A percentile compares a stretch with the other conserved stretches of the same genome.
These are phyloP conservation scores for Dusona sp. DNA, from an alignment of 2,888 invertebrate genomes.

Conservation along the genomic window DNA sequence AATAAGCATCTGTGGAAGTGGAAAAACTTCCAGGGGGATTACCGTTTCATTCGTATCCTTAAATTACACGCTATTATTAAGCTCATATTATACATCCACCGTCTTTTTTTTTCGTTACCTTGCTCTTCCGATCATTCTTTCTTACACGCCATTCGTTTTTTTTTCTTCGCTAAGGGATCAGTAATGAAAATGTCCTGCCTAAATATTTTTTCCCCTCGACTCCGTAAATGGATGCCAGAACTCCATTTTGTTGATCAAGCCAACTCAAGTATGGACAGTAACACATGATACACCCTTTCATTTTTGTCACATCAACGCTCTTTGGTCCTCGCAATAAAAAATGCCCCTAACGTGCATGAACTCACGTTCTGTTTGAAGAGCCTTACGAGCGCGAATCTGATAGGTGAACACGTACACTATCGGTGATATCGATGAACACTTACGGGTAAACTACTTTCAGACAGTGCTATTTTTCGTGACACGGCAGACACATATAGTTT, in stretches of 20 bases:
- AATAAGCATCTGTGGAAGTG: background rate
- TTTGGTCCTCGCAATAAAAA: background rate
- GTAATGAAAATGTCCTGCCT: background rate
- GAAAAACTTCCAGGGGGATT: slow-evolving; percentile 1
- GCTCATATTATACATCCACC: background rate
- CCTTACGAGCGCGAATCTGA: background rate
- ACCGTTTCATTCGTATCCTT: background rate
- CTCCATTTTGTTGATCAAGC: background rate
- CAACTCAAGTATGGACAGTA: background rate
- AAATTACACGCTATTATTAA: background rate
- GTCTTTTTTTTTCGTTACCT: background rate
- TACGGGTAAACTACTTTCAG: slow-evolving; percentile 1
- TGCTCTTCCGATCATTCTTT: background rate
- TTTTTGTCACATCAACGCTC: background rate
- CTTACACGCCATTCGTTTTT: background rate
- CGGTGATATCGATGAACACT: slow-evolving; percentile 42
- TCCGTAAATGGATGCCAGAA: background rate
- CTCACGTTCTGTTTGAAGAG: background rate
- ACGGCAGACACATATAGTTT: background rate
- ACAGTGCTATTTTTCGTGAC: background rate
- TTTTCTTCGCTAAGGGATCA: background rate
- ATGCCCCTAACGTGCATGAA: slow-evolving; percentile 6
- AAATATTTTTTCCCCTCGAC: slow-evolving; percentile 12
- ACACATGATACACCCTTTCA: background rate
- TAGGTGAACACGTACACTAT: slow-evolving; percentile 27